phyloP scores from a whole-genome alignment of 2,888 invertebrate genomes.

The Lymantria monacha region DNA sequence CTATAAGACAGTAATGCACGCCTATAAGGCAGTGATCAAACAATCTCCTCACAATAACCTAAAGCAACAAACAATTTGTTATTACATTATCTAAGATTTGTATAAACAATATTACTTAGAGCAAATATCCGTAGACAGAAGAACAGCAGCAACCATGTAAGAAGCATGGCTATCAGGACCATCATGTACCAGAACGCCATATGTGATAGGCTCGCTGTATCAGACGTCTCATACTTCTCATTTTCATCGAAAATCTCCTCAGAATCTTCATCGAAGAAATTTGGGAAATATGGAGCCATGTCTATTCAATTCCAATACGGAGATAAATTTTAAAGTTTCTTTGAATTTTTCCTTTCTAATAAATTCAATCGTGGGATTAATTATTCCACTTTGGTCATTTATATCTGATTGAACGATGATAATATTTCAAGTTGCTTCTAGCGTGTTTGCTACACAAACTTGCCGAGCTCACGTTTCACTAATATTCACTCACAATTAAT shows the following conservation, averaged over 20 bases:
- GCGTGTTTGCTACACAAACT: conserved; percentile 22
- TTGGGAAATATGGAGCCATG: conserved; percentile 62
- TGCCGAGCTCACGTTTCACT: conserved; percentile 11
- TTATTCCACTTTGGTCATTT: too few species aligned
- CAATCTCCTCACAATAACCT: too few species aligned
- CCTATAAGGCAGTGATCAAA: too few species aligned
- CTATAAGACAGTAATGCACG: too few species aligned
- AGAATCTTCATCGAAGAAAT: conserved; percentile 20
- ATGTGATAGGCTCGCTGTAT: conserved; percentile 38
- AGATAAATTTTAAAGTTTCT: neutral
- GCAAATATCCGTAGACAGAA: conserved; percentile 60
- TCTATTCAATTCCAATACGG: conserved; percentile 10
- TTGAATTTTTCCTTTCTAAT: too few species aligned
- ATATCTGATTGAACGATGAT: neutral
- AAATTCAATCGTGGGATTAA: too few species aligned
- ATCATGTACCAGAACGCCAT: conserved; percentile 70
- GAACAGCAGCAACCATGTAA: conserved; percentile 63
- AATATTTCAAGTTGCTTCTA: conserved; percentile 16
- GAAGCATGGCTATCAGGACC: conserved; percentile 53
- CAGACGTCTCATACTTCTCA: conserved; percentile 25
- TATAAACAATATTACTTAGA: conserved; percentile 45
- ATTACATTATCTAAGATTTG: neutral
- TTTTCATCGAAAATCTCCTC: conserved; percentile 6
- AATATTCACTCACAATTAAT: conserved; percentile 47
- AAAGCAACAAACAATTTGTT: too few species aligned